Base-by-base conservation (phyloP, 2,797 vertebrate genomes). In the Halcyon badia region DNA sequence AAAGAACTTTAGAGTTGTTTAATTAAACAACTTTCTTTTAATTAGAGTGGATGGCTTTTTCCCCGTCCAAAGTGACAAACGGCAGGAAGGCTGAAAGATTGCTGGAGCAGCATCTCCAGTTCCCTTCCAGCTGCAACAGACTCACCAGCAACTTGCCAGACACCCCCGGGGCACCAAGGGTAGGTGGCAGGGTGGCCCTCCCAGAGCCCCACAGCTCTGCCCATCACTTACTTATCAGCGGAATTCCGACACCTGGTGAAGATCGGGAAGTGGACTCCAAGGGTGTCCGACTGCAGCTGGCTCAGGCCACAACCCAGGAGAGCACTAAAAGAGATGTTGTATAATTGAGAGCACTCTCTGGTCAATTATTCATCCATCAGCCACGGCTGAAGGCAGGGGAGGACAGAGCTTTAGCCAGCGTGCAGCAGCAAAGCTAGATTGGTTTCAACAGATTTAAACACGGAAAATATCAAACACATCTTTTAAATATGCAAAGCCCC, bases 241-340 rank as follows among this genome's bases (percentile, higher is more conserved):
- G 97, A 97, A 76, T 97, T 97, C 83, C 68, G 17, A 93, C 97
- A 95, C 48, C 94, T 96, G 68, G 78, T 88, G 69, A 96, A 88
- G 75, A 95, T 44, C 0, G 7, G 95, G 46, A 98, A 87, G 68
- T 75, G 81, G 44, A 95, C 12, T 56, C 94, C 90, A 49, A 93
- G 57, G 25, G 92, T 94, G 30, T 96, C 94, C 7, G 48, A 94
- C 69, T 86, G 94, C 76, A 97, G 94, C 71, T 96, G 93, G 69
- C 97, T 97, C 75, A 95, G 82, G 46, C 94, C 96, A 90, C 78
- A 95, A 22, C 93, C 95, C 83, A 91, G 84, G 81, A 95, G 96
- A 78, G 96, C 95, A 44, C 95, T 97, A 62, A 35, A 83, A 96
- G 62, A 57, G 83, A 87, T 76, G 57, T 46, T 65, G 62, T 61